A percentile compares a stretch with the other conserved stretches of the same genome.
Evolutionary conservation across 2,888 invertebrate genomes (phyloP).

Genomic region (Branchipolynoe longqiensis): DNA sequence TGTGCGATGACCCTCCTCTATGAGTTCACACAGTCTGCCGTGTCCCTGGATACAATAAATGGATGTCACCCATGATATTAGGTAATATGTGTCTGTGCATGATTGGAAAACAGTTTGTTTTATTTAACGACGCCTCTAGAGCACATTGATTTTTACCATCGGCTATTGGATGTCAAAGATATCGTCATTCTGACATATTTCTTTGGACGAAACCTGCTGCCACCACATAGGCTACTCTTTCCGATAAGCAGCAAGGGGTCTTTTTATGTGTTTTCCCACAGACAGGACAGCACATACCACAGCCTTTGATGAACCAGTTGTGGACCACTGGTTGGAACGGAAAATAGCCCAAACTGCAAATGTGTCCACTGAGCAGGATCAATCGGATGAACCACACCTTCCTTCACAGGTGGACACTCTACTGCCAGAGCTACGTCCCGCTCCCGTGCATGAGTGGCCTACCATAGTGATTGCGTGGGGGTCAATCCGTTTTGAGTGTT

Average conservation of each 20-base stretch:
- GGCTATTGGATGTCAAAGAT: too few species aligned
- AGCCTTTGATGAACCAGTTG: too few species aligned
- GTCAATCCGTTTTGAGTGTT: neutral
- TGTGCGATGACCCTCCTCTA: neutral
- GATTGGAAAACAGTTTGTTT: neutral
- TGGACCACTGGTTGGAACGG: too few species aligned
- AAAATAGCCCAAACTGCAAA: too few species aligned
- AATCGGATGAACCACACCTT: neutral
- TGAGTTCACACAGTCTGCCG: neutral
- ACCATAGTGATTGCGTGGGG: neutral
- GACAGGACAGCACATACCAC: too few species aligned
- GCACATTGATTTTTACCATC: too few species aligned
- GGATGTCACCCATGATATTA: neutral
- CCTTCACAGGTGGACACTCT: neutral
- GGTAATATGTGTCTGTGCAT: neutral
- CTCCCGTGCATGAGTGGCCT: neutral
- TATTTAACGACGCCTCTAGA: neutral
- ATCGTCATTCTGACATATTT: too few species aligned
- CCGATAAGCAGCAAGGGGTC: too few species aligned
- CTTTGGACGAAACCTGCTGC: too few species aligned
- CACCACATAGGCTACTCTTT: too few species aligned
- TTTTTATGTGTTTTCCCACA: too few species aligned
- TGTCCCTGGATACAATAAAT: neutral
- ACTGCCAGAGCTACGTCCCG: neutral
- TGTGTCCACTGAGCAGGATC: too few species aligned